These are phyloP conservation scores for Nasonia longicornis DNA, from an alignment of 1,140 invertebrate species.

Conservation along the genomic window DNA sequence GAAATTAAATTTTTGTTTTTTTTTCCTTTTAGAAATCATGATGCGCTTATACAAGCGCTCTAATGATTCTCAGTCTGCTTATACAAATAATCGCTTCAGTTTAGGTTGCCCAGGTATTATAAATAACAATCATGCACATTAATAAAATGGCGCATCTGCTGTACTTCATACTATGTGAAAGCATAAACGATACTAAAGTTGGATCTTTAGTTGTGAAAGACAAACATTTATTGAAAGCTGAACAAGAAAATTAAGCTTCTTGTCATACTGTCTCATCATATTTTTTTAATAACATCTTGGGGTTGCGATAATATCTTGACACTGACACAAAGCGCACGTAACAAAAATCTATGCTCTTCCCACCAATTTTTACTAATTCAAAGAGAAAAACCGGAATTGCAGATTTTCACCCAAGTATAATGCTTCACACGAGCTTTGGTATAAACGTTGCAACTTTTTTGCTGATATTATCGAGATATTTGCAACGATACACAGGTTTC, in stretches of 20 bases:
- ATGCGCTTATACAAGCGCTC: constrained; percentile 26
- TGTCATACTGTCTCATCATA: neutral
- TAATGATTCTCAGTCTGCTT: constrained; percentile 22
- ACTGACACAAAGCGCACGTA: too few relatives aligned
- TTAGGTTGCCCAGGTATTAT: constrained; percentile 34
- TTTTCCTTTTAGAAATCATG: constrained; percentile 36
- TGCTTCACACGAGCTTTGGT: neutral
- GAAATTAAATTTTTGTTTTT: constrained; percentile 16
- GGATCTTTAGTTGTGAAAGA: neutral
- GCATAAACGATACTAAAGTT: too few relatives aligned
- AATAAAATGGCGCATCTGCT: neutral
- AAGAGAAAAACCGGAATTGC: neutral
- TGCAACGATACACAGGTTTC: too few relatives aligned
- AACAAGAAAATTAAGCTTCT: neutral
- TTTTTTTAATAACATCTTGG: neutral
- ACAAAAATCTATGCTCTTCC: too few relatives aligned
- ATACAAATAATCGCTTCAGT: constrained; percentile 24
- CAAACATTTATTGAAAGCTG: neutral
- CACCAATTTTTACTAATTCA: too few relatives aligned
- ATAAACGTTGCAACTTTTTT: neutral
- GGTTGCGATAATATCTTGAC: too few relatives aligned
- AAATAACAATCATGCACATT: neutral
- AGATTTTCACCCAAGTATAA: neutral
- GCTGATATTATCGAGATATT: too few relatives aligned
- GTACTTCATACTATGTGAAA: neutral